These are phyloP conservation scores for Stylophora pistillata DNA, from an alignment of 64 coral and sea anemone genomes.

Conservation along the genomic window DNA sequence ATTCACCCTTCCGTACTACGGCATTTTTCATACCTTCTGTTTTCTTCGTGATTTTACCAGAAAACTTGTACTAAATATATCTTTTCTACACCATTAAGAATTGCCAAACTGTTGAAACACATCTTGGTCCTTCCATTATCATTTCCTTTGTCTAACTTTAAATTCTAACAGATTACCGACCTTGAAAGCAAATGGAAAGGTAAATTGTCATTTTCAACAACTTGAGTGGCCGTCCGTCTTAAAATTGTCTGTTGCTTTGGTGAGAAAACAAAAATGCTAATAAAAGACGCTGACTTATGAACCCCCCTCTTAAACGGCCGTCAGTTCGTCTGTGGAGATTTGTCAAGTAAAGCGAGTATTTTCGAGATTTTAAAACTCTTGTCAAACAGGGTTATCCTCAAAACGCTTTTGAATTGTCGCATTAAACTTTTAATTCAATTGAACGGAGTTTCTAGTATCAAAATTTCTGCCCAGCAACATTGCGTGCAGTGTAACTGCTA, in stretches of 20 bases:
- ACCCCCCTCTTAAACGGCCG: not conserved
- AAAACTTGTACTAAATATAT: too few relatives aligned
- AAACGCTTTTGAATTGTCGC: not conserved
- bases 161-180: too few relatives aligned
- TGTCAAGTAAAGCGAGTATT: constrained; percentile 5
- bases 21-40: too few relatives aligned
- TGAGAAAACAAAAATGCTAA: not conserved
- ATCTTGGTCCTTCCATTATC: too few relatives aligned
- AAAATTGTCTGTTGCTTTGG: not conserved
- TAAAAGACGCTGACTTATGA: not conserved
- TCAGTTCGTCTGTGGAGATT: not conserved
- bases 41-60: too few relatives aligned
- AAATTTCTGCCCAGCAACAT: not conserved
- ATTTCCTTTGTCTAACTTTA: too few relatives aligned
- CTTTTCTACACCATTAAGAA: too few relatives aligned
- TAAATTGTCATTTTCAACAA: too few relatives aligned
- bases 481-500: not conserved
- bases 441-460: not conserved
- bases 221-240: not conserved
- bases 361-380: not conserved
- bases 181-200: too few relatives aligned
- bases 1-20: too few relatives aligned
- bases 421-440: constrained; percentile 2
- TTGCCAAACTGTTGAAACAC: too few relatives aligned
- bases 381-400: not conserved